Base-by-base conservation (phyloP, 2,797 vertebrate species). In the Typhlichthys subterraneus region DNA sequence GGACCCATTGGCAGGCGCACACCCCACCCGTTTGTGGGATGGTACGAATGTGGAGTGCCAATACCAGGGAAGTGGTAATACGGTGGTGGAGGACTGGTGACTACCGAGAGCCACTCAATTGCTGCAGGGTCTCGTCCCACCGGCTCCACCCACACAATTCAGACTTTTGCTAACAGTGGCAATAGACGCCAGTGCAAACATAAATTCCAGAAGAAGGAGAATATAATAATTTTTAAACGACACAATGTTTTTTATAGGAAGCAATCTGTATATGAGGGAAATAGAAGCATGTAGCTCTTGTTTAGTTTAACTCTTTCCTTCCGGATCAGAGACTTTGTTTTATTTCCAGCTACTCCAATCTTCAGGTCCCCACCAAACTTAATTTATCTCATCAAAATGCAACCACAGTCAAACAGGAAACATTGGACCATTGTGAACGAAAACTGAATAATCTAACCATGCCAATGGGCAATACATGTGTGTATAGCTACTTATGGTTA, bases 21-120 rank as follows among this genome's bases (percentile, higher is more conserved):
- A 0, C 72, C 95, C 49, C 94, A 97, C 83, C 94, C 94, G 66
- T 98, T 98, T 0, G 96, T 97, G 72, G 96, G 97, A 71, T 99
- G 98, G 97, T 99, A 99, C 38, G 98, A 99, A 85, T 99, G 98
- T 6, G 98, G 98, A 0, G 94, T 99, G 53, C 94, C 98, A 53
- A 97, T 99, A 73, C 98, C 98, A 2, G 98, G 98, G n/a, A 99
- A 98, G 85, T 99, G 96, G 97, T 99, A 93, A 93, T 83, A 59
- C 56, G 58, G 42, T 61, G 50, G 77, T 74, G 62, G 74, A 65
- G 60, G 63, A 75, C 72, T 75, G 74, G 57, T 65, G 59, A 62
- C 70, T 64, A 69, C 74, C 48, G 2, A 77, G 75, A 79, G 80
- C 70, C 81, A 73, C 70, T 54, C n/a, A 55, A 79, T 1, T 38